These are phyloP conservation scores for Morphnarchus princeps DNA, from an alignment of 2,113 vertebrate genomes.

Conservation along the genomic window DNA sequence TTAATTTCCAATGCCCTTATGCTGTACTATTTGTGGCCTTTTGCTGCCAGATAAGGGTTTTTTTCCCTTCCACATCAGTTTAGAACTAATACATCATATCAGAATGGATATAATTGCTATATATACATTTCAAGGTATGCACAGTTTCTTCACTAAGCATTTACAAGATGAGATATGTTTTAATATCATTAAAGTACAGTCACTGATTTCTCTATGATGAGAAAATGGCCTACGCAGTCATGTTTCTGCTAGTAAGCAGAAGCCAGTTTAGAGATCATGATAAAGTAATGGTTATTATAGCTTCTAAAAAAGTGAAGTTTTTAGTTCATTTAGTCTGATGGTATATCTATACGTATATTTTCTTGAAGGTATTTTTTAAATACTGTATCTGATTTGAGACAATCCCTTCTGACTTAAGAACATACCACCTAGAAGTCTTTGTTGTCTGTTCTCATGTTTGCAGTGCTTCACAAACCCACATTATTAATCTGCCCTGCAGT, in stretches of 20 bases:
- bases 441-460: neutral
- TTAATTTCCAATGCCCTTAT: neutral
- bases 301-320: neutral
- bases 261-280: neutral
- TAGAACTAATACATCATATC: neutral
- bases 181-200: neutral
- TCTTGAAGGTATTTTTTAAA: neutral
- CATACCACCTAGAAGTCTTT: neutral
- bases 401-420: neutral
- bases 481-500: neutral
- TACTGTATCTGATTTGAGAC: neutral
- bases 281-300: neutral
- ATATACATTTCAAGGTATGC: neutral
- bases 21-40: neutral
- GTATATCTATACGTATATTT: neutral
- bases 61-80: neutral
- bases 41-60: neutral
- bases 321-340: neutral
- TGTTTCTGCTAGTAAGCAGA: neutral
- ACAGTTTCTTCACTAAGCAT: neutral
- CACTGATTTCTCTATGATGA: neutral
- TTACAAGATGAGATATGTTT: neutral
- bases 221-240: neutral
- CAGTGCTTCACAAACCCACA: neutral
- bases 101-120: neutral